phyloP scores from a whole-genome alignment of 2,797 vertebrate species.

The Anas acuta region DNA sequence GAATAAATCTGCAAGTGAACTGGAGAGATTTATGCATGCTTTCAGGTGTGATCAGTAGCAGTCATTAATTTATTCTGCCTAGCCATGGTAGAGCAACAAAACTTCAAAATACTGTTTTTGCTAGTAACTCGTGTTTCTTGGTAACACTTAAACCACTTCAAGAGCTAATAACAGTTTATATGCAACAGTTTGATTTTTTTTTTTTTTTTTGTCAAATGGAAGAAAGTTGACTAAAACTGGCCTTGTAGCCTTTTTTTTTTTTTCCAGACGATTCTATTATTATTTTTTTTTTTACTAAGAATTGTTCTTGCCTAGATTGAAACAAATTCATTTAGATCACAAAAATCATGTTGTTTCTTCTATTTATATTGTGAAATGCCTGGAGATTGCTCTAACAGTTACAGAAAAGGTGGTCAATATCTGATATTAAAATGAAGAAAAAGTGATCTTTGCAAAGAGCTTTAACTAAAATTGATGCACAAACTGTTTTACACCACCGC shows the following conservation, averaged over 20 bases:
- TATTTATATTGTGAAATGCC: neutral
- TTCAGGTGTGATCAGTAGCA: neutral
- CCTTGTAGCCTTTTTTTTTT: neutral
- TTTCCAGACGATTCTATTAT: neutral
- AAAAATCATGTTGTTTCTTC: neutral
- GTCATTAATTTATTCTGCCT: neutral
- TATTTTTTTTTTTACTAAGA: neutral
- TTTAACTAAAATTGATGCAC: neutral
- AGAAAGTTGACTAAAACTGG: neutral
- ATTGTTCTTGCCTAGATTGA: neutral
- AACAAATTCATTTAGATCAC: neutral
- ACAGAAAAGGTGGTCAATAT: neutral
- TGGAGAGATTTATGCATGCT: neutral
- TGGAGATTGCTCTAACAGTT: neutral
- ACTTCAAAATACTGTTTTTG: neutral
- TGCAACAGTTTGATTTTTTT: neutral
- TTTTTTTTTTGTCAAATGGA: neutral
- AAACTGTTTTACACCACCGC: neutral
- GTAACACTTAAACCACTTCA: neutral
- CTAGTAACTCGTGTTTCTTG: neutral
- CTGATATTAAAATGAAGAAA: neutral
- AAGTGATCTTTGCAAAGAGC: neutral
- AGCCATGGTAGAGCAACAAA: neutral
- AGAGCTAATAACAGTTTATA: neutral
- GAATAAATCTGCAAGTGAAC: neutral